Conservation (phyloP, 1,140 invertebrate genomes). For the Lordiphosa clarofinis region DNA sequence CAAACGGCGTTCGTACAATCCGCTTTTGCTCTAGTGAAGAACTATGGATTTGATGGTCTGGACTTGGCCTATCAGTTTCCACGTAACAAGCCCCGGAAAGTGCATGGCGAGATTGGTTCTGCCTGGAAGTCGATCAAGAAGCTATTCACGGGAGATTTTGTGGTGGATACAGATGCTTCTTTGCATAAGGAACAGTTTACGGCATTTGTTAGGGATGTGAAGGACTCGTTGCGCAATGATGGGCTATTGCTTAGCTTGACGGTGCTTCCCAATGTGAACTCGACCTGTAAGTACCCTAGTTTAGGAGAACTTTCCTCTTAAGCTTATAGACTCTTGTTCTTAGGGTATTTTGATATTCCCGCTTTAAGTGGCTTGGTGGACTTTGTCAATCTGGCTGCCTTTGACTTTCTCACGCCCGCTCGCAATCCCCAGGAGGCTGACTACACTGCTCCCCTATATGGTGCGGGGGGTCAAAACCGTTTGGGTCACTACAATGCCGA, state of each 20-base stretch:
- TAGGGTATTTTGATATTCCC: slow-evolving; percentile 89
- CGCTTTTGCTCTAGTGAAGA: slow-evolving; percentile 84
- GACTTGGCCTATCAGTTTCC: slow-evolving; percentile 93
- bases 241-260: slow-evolving; percentile 85
- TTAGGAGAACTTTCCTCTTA: background rate
- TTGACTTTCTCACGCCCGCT: slow-evolving; percentile 88
- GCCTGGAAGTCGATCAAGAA: slow-evolving; percentile 88
- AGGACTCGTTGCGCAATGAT: slow-evolving; percentile 83
- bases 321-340: background rate
- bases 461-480: slow-evolving; percentile 82
- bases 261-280: slow-evolving; percentile 88
- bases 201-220: slow-evolving; percentile 86
- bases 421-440: slow-evolving; percentile 88
- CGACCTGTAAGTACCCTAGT: slow-evolving; percentile 82
- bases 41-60: slow-evolving; percentile 90
- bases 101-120: slow-evolving; percentile 83
- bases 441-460: slow-evolving; percentile 86
- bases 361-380: slow-evolving; percentile 87
- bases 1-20: slow-evolving; percentile 88
- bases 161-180: slow-evolving; percentile 86
- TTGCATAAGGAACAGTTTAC: slow-evolving; percentile 89
- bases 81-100: slow-evolving; percentile 87
- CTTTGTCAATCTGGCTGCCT: slow-evolving; percentile 88
- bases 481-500: slow-evolving; percentile 85
- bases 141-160: slow-evolving; percentile 84